Percentiles rank a stretch among this genome's conserved stretches.
Conservation (phyloP, 2,888 invertebrate genomes). For the Melitaea athalia region DNA sequence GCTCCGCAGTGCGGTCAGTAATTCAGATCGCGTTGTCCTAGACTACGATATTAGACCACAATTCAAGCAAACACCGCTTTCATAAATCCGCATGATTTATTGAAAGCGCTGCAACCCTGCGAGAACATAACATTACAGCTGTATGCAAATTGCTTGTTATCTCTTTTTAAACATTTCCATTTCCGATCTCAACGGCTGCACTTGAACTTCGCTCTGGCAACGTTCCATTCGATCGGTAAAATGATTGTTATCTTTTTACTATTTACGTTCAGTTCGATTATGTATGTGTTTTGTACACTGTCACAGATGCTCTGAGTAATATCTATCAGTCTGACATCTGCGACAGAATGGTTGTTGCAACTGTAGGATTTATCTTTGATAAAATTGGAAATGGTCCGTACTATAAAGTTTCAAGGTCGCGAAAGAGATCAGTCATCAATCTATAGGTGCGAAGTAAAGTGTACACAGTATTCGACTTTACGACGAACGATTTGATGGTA, state of each 20-base stretch:
- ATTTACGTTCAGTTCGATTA: slow-evolving; percentile 1
- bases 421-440: too few species aligned
- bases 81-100: slow-evolving; percentile 8
- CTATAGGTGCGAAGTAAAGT: too few species aligned
- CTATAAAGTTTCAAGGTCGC: too few species aligned
- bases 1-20: slow-evolving; percentile 21
- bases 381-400: neutral
- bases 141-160: slow-evolving; percentile 19
- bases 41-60: slow-evolving; percentile 16
- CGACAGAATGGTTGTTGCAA: neutral
- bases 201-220: slow-evolving; percentile 34
- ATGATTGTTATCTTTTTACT: slow-evolving; percentile 15
- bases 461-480: too few species aligned
- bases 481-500: too few species aligned
- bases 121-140: neutral
- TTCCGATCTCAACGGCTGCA: slow-evolving; percentile 18
- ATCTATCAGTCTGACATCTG: neutral
- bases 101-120: neutral
- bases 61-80: slow-evolving; percentile 7
- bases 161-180: slow-evolving; percentile 21
- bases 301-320: neutral
- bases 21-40: slow-evolving; percentile 25
- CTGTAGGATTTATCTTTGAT: neutral
- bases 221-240: slow-evolving; percentile 24
- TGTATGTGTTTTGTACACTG: neutral